Evolutionary conservation across 2,888 invertebrate species (phyloP).

Genomic region (Polyommatus icarus): DNA sequence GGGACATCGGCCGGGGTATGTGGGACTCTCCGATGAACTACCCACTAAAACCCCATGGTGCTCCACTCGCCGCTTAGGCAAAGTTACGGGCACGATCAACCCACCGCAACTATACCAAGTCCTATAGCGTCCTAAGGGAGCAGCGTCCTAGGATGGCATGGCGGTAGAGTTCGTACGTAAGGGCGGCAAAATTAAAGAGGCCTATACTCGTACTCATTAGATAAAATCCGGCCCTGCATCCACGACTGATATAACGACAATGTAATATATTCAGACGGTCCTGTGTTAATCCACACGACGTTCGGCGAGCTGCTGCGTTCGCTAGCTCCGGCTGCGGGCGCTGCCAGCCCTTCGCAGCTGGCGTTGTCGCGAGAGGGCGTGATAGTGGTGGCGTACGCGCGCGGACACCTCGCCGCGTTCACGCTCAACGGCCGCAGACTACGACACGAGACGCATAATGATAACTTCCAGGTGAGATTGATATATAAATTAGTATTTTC

Average conservation of each 20-base stretch:
- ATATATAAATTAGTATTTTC: background rate
- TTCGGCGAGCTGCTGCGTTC: constrained; percentile 95
- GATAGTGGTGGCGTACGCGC: constrained; percentile 95
- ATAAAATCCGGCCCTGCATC: too few species aligned
- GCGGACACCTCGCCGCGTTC: constrained; percentile 95
- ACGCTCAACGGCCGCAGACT: constrained; percentile 96
- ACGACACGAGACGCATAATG: constrained; percentile 94
- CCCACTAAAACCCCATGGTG: too few species aligned
- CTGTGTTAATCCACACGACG: constrained; percentile 98
- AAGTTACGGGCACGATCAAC: too few species aligned
- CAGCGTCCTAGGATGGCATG: too few species aligned
- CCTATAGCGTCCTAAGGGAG: too few species aligned
- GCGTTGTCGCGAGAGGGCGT: constrained; percentile 98
- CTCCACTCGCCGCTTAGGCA: too few species aligned
- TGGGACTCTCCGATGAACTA: too few species aligned
- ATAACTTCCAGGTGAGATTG: constrained; percentile 91
- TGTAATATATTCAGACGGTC: constrained; percentile 85
- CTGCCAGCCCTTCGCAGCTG: constrained; percentile 90
- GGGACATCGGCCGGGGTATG: too few species aligned
- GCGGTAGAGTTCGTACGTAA: too few species aligned
- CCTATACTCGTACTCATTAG: too few species aligned
- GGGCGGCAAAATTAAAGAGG: too few species aligned
- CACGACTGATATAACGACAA: background rate
- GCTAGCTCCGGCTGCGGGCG: constrained; percentile 89
- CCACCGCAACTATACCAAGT: too few species aligned